These are phyloP conservation scores for Drosophila murphyi DNA, from an alignment of 1,140 invertebrate genomes.

Conservation along the genomic window DNA sequence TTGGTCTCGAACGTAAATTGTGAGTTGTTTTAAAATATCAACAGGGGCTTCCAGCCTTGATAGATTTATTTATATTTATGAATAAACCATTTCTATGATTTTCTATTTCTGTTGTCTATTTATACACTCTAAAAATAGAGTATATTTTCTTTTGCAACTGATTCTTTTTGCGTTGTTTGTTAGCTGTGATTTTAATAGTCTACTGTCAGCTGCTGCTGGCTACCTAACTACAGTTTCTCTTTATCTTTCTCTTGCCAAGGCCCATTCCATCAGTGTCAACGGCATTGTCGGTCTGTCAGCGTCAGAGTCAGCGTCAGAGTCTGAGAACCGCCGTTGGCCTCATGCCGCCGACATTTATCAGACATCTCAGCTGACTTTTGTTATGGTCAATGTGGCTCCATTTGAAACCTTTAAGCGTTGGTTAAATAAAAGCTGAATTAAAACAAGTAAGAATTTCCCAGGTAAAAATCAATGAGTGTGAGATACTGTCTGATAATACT, in stretches of 20 bases:
- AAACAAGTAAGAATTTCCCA: constrained; percentile 21
- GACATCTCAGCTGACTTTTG: constrained; percentile 41
- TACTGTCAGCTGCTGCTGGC: constrained; percentile 18
- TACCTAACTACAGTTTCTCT: constrained; percentile 20
- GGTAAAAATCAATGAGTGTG: neutral
- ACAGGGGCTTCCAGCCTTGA: no score
- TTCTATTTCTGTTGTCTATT: neutral
- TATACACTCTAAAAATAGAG: neutral
- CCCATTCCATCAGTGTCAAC: constrained; percentile 66
- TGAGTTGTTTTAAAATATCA: no score
- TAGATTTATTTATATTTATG: no score
- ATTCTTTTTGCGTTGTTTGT: neutral
- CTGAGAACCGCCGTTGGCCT: constrained; percentile 20
- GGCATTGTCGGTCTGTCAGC: constrained; percentile 57
- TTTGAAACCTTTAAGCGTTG: constrained; percentile 41
- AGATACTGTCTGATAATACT: neutral
- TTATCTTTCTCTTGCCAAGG: constrained; percentile 9
- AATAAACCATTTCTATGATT: neutral
- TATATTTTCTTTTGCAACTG: constrained; percentile 1
- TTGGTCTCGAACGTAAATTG: no score
- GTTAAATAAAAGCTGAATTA: constrained; percentile 41
- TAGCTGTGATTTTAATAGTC: constrained; percentile 32
- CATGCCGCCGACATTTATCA: constrained; percentile 61
- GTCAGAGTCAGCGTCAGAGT: constrained; percentile 2
- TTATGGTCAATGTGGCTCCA: constrained; percentile 25